A percentile compares a stretch with the other conserved stretches of the same genome.
These are phyloP conservation scores for Typhlichthys subterraneus DNA, from an alignment of 2,797 vertebrate genomes.

Conservation along the genomic window DNA sequence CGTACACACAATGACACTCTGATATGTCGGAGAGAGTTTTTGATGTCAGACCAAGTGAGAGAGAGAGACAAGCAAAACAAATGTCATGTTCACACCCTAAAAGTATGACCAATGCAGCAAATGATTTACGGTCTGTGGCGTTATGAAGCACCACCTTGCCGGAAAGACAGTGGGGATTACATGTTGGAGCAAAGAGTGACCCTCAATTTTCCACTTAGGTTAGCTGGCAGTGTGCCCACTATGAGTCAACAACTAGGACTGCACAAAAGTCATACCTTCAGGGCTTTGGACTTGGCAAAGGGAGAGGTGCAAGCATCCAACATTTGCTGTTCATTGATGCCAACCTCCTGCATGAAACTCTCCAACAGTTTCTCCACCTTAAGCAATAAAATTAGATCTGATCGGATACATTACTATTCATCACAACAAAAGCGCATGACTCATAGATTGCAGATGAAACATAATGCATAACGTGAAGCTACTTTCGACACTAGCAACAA, in stretches of 20 bases:
- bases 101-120: no score
- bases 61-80: no score
- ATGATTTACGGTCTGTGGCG: no score
- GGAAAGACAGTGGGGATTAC: no score
- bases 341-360: conserved; percentile 93
- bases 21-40: no score
- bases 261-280: conserved; percentile 81
- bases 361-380: conserved; percentile 94
- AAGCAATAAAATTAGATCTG: conserved; percentile 46
- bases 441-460: background rate
- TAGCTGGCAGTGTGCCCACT: background rate
- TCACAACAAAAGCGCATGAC: conserved; percentile 20
- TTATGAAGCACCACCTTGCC: no score
- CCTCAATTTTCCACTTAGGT: no score
- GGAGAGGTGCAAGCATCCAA: conserved; percentile 91
- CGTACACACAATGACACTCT: no score
- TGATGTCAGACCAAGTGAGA: no score
- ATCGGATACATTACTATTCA: conserved; percentile 28
- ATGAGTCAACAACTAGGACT: conserved; percentile 5
- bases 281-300: conserved; percentile 86
- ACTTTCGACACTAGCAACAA: background rate
- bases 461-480: background rate
- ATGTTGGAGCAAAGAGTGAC: no score
- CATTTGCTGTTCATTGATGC: conserved; percentile 96
- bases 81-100: no score